These are phyloP conservation scores for Coccyzus lansbergi DNA, from an alignment of 2,797 vertebrate species.

Conservation along the genomic window DNA sequence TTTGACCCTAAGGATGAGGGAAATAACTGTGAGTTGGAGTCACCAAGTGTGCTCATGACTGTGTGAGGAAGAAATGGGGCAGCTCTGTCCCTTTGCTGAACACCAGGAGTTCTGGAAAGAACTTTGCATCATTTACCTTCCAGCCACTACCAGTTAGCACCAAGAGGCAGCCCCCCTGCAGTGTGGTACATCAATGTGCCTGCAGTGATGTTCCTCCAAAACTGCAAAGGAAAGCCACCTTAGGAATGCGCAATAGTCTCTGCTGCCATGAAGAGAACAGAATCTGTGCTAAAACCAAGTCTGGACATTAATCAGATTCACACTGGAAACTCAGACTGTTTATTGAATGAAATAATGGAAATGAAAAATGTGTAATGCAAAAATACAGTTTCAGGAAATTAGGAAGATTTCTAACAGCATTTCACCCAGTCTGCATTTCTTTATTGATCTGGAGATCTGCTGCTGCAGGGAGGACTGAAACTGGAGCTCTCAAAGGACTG, in stretches of 20 bases:
- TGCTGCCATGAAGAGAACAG: background rate
- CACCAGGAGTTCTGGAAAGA: background rate
- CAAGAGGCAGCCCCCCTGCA: background rate
- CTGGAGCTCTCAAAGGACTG: background rate
- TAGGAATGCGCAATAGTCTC: background rate
- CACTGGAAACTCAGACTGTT: background rate
- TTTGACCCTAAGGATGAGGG: background rate
- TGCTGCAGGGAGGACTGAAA: background rate
- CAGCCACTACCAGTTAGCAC: background rate
- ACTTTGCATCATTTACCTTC: background rate
- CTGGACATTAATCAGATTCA: background rate
- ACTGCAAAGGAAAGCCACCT: background rate
- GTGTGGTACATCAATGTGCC: accelerated
- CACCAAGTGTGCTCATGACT: background rate
- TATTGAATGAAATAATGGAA: background rate
- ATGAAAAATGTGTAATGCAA: background rate
- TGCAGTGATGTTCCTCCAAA: background rate
- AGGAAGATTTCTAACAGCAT: background rate
- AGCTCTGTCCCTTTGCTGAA: background rate
- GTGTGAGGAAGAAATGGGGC: background rate
- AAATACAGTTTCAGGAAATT: background rate
- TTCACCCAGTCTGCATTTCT: background rate
- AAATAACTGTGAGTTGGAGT: background rate
- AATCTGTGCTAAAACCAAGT: background rate
- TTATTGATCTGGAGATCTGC: background rate